phyloP scores from a whole-genome alignment of 2,797 vertebrate genomes.

The Falco novaeseelandiae region DNA sequence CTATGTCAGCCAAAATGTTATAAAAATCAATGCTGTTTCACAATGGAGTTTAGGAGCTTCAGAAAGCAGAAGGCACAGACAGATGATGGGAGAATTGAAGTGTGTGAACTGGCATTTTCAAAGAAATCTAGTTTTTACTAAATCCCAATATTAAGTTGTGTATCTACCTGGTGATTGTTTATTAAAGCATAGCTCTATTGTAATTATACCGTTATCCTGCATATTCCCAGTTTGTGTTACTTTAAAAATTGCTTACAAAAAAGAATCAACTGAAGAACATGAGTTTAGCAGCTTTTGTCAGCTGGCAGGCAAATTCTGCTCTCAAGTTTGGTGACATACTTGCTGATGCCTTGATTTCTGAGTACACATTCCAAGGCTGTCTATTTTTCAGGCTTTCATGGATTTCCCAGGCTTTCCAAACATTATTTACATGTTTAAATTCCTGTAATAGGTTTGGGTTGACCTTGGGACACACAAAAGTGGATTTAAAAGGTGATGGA shows the following conservation, averaged over 20 bases:
- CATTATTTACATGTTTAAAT: neutral
- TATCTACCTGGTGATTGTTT: neutral
- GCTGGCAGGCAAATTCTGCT: neutral
- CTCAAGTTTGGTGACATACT: accelerated
- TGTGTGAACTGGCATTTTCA: neutral
- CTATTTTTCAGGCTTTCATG: neutral
- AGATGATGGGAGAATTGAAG: neutral
- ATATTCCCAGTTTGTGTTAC: neutral
- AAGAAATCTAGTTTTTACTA: neutral
- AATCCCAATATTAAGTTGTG: neutral
- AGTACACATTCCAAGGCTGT: neutral
- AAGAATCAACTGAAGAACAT: neutral
- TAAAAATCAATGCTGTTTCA: neutral
- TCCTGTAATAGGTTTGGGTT: neutral
- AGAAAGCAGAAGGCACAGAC: neutral
- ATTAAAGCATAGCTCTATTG: neutral
- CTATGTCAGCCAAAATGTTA: neutral
- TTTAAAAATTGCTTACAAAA: neutral
- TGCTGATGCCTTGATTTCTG: neutral
- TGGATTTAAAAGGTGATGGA: neutral
- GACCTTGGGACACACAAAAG: neutral
- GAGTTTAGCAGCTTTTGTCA: neutral
- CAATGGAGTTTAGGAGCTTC: neutral
- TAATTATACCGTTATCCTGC: neutral
- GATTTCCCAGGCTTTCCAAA: neutral